Evolutionary conservation across 2,113 vertebrate species (phyloP), one percentile per base, ranked within the genome.

Genomic region (Cyanoliseus patagonus): DNA sequence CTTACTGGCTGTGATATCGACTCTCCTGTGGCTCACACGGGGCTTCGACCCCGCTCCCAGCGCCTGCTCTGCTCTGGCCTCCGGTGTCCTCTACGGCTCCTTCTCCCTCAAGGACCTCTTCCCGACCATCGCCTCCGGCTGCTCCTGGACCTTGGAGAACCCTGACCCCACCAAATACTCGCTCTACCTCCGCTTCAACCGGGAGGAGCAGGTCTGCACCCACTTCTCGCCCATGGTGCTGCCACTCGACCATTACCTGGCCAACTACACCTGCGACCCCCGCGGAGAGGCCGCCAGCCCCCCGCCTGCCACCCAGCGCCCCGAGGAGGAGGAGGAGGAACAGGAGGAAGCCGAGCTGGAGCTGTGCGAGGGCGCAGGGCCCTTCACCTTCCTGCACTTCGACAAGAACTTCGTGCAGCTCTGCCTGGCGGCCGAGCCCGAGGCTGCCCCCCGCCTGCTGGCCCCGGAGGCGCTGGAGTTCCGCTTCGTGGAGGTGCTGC

Each of bases 1-100:
- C 98, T 99, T 99, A 99, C 98, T 99, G 98, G 99, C 99, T 99
- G 99, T 99, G 98, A 99, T 99, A 97, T 99, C 98, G 97, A 99
- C 98, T 97, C 97, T 99, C 98, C 98, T 99, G 98, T 98, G 98
- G 97, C 98, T 99, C 98, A 98, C 98, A 84, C 83, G 97, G 86
- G 97, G 98, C 97, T 98, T 98, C 37, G 98, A 98, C 98, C 99
- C 98, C 42, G 97, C 98, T 98, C 98, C 98, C 98, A 98, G 98
- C 53, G 98, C 99, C 96, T 99, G 99, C 98, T 99, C 99, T 42
- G 99, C 99, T 94, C 98, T 99, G 97, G 99, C 99, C 97, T 98
- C 99, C 3, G 99, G 99, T 25, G 99, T 99, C 92, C 99, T 99
- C 90, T 99, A 99, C 98, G 99, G 99, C 96, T 99, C 99, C 96